Base-by-base conservation (phyloP, 2,888 invertebrate species). In the Globia sparganii region DNA sequence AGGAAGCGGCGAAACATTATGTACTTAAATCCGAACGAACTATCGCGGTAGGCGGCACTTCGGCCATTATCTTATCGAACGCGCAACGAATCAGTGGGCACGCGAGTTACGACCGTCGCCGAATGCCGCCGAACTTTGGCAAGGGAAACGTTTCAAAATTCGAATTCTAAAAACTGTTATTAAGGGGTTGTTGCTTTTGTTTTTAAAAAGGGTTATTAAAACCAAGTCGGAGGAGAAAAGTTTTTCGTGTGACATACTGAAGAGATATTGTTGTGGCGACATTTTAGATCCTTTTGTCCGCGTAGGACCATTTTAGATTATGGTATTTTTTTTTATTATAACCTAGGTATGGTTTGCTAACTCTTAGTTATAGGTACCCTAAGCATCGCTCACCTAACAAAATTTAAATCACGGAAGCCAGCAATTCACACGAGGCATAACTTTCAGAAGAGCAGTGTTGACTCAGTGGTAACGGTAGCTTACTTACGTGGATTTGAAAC, bases 71-170 rank as follows among this genome's bases (percentile, higher is more conserved):
- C 94, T 95, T 96, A 96, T 96, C 96, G 90, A 87, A 78, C 72
- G 87, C 81, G 74, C 86, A 89, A 91, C 95, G 96, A 94, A 95
- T 95, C 96, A 96, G 93, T 96, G 96, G 93, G 91, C 96, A 95
- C 92, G 92, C 91, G 93, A 95, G 92, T 95, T 94, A 94, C 94
- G 90, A 90, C 89, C 83, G 88, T 86, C 87, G 88, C 89, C 88
- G 89, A 91, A 89, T 84, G 87, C 88, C 86, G 73, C 90, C 92
- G 85, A 90, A 91, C 81, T 91, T 92, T 90, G 79, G 72, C 81
- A 84, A 86, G 87, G 81, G 83, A 84, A 89, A 88, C 86, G 86
- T 87, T 91, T 89, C 89, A 86, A 87, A 90, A 89, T 91, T 90
- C 89, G 87, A 89, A 91, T 87, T 75, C 90, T 90, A 92, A 93